Evolutionary conservation across 2,888 invertebrate species (phyloP), one percentile per base, ranked within the genome.

Genomic region (Leptopilina drosophilae): DNA sequence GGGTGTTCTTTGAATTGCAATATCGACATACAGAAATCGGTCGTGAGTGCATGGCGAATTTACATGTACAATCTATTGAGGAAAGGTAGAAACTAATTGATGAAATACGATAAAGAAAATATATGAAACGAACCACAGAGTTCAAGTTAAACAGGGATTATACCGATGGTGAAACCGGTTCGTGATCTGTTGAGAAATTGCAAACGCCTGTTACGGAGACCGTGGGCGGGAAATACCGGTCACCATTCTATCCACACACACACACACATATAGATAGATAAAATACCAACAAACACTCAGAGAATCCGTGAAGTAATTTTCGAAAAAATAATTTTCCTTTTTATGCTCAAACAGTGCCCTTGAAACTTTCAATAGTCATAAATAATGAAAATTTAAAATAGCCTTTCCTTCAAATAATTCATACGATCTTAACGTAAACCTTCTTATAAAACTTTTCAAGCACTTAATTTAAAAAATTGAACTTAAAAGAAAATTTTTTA

Each of bases 1-100:
- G 64, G 33, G 14, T 64, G 64, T 40, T 64, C 64, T 64, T 26
- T 64, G 64, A 64, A 64, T 64, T 40, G 64, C 40, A 64, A 64
- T 33, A 33, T 64, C 40, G 64, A 40, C 33, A 64, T 69, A 69
- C 46, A 20, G 26, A 20, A 26, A 20, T 69, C 53, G 46, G 67
- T 15, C 67, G 14, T 69, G 49, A 69, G 53, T 49, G 14, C 14
- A 53, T 14, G 26, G 53, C 12, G 26, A 49, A 69, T 53, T 69
- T 69, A 53, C 69, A 53, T 53, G 53, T n/a, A 53, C 53, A 14
- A 69, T 69, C 69, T 69, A 53, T 69, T 69, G 33, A 69, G 69
- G 69, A 69, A 69, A 69, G 69, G 69, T 53, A 69, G 69, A 69
- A 69, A 69, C 69, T 53, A 69, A 69, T 69, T 67, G 67, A 67